Conservation (phyloP, 2,888 invertebrate species). For the Lasioglossum figueresi region DNA sequence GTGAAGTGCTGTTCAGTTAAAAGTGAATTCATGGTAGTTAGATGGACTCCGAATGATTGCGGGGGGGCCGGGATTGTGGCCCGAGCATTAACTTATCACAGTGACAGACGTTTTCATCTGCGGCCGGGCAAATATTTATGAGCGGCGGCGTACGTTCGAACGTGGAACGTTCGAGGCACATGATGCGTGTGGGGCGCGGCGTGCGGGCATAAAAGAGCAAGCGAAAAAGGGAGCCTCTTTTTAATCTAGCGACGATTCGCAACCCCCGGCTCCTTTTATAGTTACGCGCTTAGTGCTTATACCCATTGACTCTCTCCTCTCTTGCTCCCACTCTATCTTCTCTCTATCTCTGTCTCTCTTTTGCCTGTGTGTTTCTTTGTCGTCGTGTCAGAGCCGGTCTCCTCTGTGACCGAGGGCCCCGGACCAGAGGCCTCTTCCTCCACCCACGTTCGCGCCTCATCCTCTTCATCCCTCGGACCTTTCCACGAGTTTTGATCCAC, state of each 20-base stretch:
- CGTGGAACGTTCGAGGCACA: constrained; percentile 63
- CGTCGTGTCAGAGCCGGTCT: constrained; percentile 59
- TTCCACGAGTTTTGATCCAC: constrained; percentile 26
- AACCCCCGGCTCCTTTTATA: constrained; percentile 81
- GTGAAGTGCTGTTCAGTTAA: neutral
- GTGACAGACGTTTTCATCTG: constrained; percentile 16
- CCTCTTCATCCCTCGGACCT: constrained; percentile 36
- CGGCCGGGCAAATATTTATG: constrained; percentile 29
- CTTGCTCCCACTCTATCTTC: constrained; percentile 23
- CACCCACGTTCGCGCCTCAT: neutral
- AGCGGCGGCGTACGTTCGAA: constrained; percentile 27
- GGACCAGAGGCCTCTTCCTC: constrained; percentile 19
- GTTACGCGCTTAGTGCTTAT: constrained; percentile 81
- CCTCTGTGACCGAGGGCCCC: constrained; percentile 52
- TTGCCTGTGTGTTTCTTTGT: constrained; percentile 51
- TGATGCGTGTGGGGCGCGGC: constrained; percentile 73
- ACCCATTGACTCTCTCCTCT: constrained; percentile 76
- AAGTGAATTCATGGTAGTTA: constrained; percentile 10
- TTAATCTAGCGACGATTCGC: constrained; percentile 84
- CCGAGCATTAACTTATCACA: neutral
- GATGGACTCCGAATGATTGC: neutral
- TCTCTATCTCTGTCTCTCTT: constrained; percentile 3
- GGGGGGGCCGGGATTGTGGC: neutral
- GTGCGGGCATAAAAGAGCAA: constrained; percentile 82
- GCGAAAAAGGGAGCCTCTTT: constrained; percentile 83